phyloP scores from a whole-genome alignment of 2,113 vertebrate species.

The Verasper variegatus region DNA sequence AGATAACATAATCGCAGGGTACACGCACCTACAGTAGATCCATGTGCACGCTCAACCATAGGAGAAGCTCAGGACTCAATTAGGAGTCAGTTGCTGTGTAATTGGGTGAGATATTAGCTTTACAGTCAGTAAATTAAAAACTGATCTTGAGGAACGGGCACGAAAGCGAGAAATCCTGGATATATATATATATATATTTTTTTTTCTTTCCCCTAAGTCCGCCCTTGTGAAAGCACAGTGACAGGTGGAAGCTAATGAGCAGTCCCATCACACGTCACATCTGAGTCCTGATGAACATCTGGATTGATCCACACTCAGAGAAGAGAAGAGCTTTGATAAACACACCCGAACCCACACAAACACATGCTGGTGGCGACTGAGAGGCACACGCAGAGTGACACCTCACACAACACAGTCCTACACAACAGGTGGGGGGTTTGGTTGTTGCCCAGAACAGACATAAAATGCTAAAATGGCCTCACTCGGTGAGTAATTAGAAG shows the following conservation, averaged over 20 bases:
- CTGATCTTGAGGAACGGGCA: conserved; percentile 81
- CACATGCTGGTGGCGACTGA: not conserved
- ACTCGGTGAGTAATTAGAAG: conserved; percentile 21
- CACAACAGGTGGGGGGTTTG: conserved; percentile 31
- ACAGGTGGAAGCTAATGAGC: conserved; percentile 62
- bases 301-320: conserved; percentile 30
- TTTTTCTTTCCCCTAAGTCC: conserved; percentile 18
- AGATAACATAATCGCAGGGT: conserved; percentile 68
- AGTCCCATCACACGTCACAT: conserved; percentile 36
- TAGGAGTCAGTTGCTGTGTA: conserved; percentile 83
- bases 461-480: not conserved
- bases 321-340: conserved; percentile 1
- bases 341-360: not conserved
- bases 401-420: not conserved
- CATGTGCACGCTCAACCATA: conserved; percentile 65
- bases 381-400: conserved; percentile 1
- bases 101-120: conserved; percentile 84
- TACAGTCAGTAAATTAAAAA: conserved; percentile 86
- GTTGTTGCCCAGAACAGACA: conserved; percentile 19
- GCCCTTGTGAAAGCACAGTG: conserved; percentile 52
- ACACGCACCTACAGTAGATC: conserved; percentile 66
- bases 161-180: conserved; percentile 39
- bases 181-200: no score
- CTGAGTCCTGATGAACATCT: conserved; percentile 66
- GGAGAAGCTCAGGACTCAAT: conserved; percentile 73